Evolutionary conservation across 2,113 vertebrate genomes (phyloP), one percentile per base, ranked within the genome.

Genomic region (Mastomys natalensis): DNA sequence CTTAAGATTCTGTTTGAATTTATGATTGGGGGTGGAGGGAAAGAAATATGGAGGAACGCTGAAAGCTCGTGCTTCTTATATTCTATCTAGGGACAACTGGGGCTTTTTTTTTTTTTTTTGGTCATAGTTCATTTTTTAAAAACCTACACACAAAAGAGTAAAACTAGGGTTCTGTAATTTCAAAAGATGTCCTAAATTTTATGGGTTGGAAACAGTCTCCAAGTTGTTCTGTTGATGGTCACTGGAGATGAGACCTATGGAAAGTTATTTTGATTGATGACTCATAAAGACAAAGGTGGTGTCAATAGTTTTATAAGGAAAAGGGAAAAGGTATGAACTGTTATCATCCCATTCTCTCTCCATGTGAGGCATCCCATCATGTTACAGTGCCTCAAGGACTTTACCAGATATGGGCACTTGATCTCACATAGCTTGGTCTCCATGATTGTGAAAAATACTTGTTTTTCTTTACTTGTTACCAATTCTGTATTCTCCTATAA

Each of bases 1-100:
- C 90, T 90, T 80, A 92, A 45, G 89, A 58, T 94, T 92, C 78
- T 31, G 89, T 94, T 96, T 31, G 22, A 29, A 55, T 93, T 97
- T 94, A 96, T 64, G 22, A 64, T 58, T 84, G 29, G 22, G 22
- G 7, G 19, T 77, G 45, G 58, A 89, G 24, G 31, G 37, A 78
- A 86, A 86, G 40, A 94, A 89, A 87, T 31, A 87, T n/a, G 26
- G 22, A 89, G 29, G 34, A 58, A 88, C 24, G 10, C 13, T 96
- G 55, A 93, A 92, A 94, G 93, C 68, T 92, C 64, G 40, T 93
- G 11, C 74, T 89, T 55, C 13, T 19, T 93, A 13, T 37, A 53
- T 12, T 93, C 60, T 94, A 43, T 85, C 84, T 34, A 84, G 40
- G 85, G 74, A 88, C 58, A 53, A 78, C 92, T 22, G 40, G 31